Conservation (phyloP, 30 jellyfish, hydroid and myxozoan species). For the Aurelia sp. region DNA sequence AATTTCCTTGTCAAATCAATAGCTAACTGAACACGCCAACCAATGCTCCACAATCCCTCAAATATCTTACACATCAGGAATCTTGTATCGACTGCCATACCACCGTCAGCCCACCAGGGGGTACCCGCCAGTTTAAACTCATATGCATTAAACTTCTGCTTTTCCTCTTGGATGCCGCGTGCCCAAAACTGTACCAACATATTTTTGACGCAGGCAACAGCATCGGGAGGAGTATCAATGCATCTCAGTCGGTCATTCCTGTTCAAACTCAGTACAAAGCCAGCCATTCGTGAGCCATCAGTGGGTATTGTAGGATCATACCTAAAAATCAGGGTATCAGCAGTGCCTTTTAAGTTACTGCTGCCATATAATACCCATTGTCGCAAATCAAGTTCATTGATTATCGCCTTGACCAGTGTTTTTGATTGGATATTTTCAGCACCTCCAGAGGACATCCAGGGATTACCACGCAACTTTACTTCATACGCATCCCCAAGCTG, state of each 20-base stretch:
- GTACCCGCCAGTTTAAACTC: conserved; percentile 81
- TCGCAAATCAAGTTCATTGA: conserved; percentile 51
- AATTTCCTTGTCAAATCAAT: conserved; percentile 71
- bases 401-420: conserved; percentile 54
- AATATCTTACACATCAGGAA: conserved; percentile 56
- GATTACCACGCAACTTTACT: conserved; percentile 64
- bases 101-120: conserved; percentile 95
- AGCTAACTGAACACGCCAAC: conserved; percentile 67
- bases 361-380: conserved; percentile 71
- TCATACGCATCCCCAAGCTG: conserved; percentile 47
- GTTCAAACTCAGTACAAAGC: conserved; percentile 71
- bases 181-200: conserved; percentile 61
- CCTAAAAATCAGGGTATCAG: conserved; percentile 65
- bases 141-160: conserved; percentile 64
- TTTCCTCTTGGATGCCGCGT: conserved; percentile 74
- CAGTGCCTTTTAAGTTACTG: conserved; percentile 50
- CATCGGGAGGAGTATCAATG: conserved; percentile 69
- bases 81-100: conserved; percentile 61
- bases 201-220: conserved; percentile 36
- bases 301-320: conserved; percentile 46
- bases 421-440: conserved; percentile 71
- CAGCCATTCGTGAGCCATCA: conserved; percentile 51
- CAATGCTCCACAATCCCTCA: conserved; percentile 65
- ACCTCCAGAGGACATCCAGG: conserved; percentile 75
- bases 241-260: conserved; percentile 77